phyloP scores from a whole-genome alignment of 2,888 invertebrate genomes.

The Dicyrtoma fusca region DNA sequence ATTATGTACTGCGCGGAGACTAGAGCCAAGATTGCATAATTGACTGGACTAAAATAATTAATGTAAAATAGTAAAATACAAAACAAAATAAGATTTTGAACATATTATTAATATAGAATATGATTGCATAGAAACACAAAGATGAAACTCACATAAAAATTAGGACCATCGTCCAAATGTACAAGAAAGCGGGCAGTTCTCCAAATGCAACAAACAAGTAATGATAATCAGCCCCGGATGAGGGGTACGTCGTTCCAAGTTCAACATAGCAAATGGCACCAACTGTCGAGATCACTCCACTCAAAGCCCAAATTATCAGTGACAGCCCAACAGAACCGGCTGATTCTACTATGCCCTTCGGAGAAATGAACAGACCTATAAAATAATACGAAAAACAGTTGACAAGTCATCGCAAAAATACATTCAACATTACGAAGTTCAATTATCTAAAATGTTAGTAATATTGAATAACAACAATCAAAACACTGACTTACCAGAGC shows the following conservation, averaged over 20 bases:
- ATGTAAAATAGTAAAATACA: constrained; percentile 10
- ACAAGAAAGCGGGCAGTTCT: constrained; percentile 46
- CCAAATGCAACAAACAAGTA: constrained; percentile 51
- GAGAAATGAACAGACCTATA: constrained; percentile 53
- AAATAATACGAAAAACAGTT: neutral
- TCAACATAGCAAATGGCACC: constrained; percentile 53
- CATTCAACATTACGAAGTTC: too few relatives aligned
- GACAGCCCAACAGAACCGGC: constrained; percentile 50
- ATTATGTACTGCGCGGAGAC: constrained; percentile 50
- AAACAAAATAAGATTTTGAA: constrained; percentile 9
- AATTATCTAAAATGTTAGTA: too few relatives aligned
- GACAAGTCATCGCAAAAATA: too few relatives aligned
- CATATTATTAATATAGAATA: neutral
- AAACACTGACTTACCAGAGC: constrained; percentile 48
- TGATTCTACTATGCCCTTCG: constrained; percentile 50
- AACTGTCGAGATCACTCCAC: constrained; percentile 46
- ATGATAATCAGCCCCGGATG: constrained; percentile 48
- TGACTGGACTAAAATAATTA: constrained; percentile 43
- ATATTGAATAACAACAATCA: constrained; percentile 4
- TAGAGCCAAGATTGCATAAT: constrained; percentile 50
- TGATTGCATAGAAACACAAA: neutral
- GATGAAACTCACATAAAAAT: constrained; percentile 44
- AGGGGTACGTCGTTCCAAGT: constrained; percentile 48
- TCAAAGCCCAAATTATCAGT: constrained; percentile 48
- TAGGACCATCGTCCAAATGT: constrained; percentile 47